A percentile compares a stretch with the other conserved stretches of the same genome.
phyloP scores from a whole-genome alignment of 2,797 vertebrate species.

The Oreonectes daqikongensis region DNA sequence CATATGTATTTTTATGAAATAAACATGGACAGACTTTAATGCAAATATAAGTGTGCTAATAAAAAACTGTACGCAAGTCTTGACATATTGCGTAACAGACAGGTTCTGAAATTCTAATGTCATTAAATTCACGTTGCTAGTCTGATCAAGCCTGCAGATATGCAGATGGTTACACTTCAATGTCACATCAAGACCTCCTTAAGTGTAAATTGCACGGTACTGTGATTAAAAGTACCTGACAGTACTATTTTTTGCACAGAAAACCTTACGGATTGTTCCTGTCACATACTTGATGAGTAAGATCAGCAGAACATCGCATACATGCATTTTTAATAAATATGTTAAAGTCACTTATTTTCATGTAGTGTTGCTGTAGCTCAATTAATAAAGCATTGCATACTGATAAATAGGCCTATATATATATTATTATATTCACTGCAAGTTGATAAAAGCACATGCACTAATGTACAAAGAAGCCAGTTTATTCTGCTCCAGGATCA shows the following conservation, averaged over 20 bases:
- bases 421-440: too few relatives aligned
- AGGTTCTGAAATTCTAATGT: constrained; percentile 9
- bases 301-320: background rate
- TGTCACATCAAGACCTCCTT: constrained; percentile 18
- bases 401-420: too few relatives aligned
- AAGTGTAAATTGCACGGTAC: constrained; percentile 9
- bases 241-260: constrained; percentile 14
- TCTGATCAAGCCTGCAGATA: constrained; percentile 27
- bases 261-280: background rate
- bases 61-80: background rate
- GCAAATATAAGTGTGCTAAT: constrained; percentile 13
- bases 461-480: too few relatives aligned
- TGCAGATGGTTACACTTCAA: constrained; percentile 15
- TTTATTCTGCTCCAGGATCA: background rate
- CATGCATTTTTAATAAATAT: background rate
- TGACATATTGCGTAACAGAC: background rate
- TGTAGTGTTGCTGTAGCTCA: background rate
- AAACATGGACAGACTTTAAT: background rate
- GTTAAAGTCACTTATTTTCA: background rate
- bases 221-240: constrained; percentile 19
- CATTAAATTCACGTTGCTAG: background rate
- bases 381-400: too few relatives aligned
- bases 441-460: too few relatives aligned
- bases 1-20: background rate
- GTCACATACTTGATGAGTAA: background rate